Evolutionary conservation across 1,140 invertebrate genomes (phyloP), one percentile per base, ranked within the genome.

Genomic region (Marisa cornuarietis): DNA sequence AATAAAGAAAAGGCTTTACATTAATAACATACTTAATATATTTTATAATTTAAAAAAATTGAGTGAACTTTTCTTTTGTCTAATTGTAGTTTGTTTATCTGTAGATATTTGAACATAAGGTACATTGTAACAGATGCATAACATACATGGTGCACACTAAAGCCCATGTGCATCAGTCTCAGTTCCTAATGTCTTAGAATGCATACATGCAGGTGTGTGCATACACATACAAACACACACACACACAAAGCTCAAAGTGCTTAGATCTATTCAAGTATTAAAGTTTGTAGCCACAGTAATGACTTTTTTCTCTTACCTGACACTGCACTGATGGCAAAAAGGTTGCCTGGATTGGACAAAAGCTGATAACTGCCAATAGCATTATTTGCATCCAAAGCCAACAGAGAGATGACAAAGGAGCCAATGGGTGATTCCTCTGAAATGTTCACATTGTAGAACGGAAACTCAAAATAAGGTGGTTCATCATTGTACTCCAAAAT

Each of bases 371-470:
- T 62, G 10, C 78, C 66, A 31, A 90, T 89, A 14, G 80, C 77
- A 78, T 94, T 93, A 20, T 97, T 96, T 61, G 93, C 91, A 90
- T 98, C 96, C 11, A 93, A 94, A 22, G 96, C 96, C 31, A 94
- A 93, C 80, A 96, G 95, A 13, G 94, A 96, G 13, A 94, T 93
- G 1, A 98, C 93, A 51, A 96, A 93, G 0, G 95, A 95, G 49
- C 95, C 95, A 18, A 94, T 90, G 0, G 96, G 95, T 84, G 95
- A 95, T 90, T 97, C 96, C 91, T 98, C 96, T 73, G 94, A 92
- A 81, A 97, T 93, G 82, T 94, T 87, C 1, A 94, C 86, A 94
- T 93, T 80, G 91, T 92, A 88, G 95, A 95, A 69, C 91, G 92
- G 11, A 72, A 93, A 92, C 16, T 71, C 71, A 76, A 88, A 90